Base-by-base conservation (phyloP, 2,888 invertebrate genomes). In the Parnassius mnemosyne region DNA sequence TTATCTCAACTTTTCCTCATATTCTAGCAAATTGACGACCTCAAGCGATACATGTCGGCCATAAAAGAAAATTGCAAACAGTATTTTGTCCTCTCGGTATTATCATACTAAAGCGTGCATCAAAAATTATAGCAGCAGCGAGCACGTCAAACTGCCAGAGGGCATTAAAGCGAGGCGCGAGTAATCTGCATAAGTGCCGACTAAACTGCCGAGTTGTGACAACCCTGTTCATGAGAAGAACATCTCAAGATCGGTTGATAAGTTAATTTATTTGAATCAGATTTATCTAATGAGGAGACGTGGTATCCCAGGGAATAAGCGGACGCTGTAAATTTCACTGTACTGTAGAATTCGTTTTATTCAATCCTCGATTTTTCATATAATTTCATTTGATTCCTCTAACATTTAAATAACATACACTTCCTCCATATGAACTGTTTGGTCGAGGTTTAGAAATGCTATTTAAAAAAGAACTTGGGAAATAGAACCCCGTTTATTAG, bases 171-270 rank as follows among this genome's bases (percentile, higher is more conserved):
- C 20, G 47, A 49, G 56, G 73, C 73, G 68, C 66, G 68, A 65
- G 66, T 75, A 77, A 83, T 83, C 77, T 83, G 72, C 80, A 80
- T 81, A 77, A 80, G 75, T 70, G 73, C 51, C 64, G 57, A 59
- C 61, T 66, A 69, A 71, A 72, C 73, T 75, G 70, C 61, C 69
- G 73, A 68, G 71, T 71, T 58, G 57, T 60, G 62, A 63, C 66
- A 60, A 51, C 41, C 51, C 25, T 44, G 78, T 76, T 78, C 71
- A 69, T 13, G 9, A 9, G 13, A 13, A 13, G n/a, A 13, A 13
- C 13, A 11, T n/a, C 47, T 49, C 7, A 2, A 49, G 13, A 49
- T 9, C 9, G 13, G 9, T 16, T n/a, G 49, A 13, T 49, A 13
- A 3, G 49, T 49, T 46, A 46, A 46, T 46, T 46, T 46, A 46